A percentile compares a stretch with the other conserved stretches of the same genome.
phyloP scores from a whole-genome alignment of 2,113 vertebrate genomes.

The Malaclemys terrapin region DNA sequence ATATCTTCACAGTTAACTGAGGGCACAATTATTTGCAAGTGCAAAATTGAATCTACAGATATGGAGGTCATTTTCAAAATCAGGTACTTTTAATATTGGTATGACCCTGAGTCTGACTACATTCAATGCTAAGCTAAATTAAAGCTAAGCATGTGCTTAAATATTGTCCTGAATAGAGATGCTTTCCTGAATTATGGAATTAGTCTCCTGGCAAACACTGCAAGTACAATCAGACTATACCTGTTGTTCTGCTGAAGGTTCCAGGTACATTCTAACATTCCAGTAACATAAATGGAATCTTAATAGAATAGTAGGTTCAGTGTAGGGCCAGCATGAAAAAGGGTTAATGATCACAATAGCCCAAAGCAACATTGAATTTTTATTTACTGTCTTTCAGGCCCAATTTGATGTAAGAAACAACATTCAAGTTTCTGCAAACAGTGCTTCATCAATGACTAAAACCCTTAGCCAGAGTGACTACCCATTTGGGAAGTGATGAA shows the following conservation, averaged over 20 bases:
- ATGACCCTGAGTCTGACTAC: neutral
- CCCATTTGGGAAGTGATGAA: neutral
- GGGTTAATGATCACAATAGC: neutral
- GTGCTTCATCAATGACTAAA: neutral
- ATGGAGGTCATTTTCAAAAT: neutral
- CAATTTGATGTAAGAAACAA: neutral
- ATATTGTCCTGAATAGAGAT: neutral
- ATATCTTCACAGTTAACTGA: neutral
- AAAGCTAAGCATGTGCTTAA: neutral
- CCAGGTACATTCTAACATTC: fast-evolving
- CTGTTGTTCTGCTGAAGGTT: neutral
- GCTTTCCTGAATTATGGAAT: neutral
- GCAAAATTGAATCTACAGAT: neutral
- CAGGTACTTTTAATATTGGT: neutral
- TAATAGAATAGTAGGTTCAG: neutral
- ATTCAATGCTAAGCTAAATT: neutral
- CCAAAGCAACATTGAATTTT: neutral
- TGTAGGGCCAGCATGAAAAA: neutral
- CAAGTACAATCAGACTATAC: neutral
- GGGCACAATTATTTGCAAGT: neutral
- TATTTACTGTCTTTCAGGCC: neutral
- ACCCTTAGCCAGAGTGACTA: neutral
- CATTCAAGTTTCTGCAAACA: neutral
- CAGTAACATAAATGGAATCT: neutral
- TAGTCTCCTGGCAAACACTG: neutral